Base-by-base conservation (phyloP, 2,888 invertebrate genomes). In the Tupiocoris notatus region DNA sequence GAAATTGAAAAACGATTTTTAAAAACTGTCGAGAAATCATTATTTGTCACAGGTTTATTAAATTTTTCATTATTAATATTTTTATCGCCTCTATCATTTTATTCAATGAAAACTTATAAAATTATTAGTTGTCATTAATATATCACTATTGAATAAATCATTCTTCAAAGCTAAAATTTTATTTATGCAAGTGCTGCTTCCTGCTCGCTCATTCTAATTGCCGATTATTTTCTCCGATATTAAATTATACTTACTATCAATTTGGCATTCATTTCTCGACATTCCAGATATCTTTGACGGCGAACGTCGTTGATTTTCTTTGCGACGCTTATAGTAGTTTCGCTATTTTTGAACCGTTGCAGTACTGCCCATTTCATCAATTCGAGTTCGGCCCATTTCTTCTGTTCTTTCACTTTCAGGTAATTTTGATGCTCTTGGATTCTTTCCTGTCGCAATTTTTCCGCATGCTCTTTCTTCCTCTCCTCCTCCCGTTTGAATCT, bases 271-370 rank as follows among this genome's bases (percentile, higher is more conserved):
- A 24, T 62, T 1, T 68, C 39, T n/a, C 68, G 64, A 59, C 76
- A 76, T 17, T 67, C 68, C n/a, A 68, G 22, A 61, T 65, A 68
- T 84, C 76, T 86, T 83, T 62, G 83, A 77, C 0, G 83, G 84
- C 24, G 81, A 1, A 85, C 82, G 66, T 85, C 83, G 57, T 86
- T 82, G 81, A 84, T 87, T 0, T 85, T 85, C 39, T 86, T 83
- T 75, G 84, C 84, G 0, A 86, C 80, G 1, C 68, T 54, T 25
- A 57, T 68, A 0, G 76, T 70, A 12, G 62, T 68, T 81, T 88
- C 88, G 1, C 82, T 81, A 68, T 86, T 86, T 82, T 88, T 88
- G 80, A 86, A 87, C 78, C 88, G 86, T 80, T 88, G 88, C 82
- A 88, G 83, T 80, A 88, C 83, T 77, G 87, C 86, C 87, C 88